phyloP scores from a whole-genome alignment of 2,113 vertebrate species.

The Cryptomyrus ogoouensis region DNA sequence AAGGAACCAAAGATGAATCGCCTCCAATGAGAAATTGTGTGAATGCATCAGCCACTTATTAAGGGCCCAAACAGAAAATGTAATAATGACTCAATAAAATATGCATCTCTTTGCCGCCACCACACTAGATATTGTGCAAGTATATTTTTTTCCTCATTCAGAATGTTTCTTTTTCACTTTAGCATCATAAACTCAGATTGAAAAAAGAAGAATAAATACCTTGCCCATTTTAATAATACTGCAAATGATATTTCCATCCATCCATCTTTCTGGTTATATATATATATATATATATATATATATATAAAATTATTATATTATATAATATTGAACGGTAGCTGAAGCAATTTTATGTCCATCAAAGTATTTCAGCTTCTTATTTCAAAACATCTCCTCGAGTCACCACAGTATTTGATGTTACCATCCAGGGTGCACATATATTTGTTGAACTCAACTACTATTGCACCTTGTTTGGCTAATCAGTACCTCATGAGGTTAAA shows the following conservation, averaged over 20 bases:
- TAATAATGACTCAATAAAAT: background rate
- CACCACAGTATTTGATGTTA: background rate
- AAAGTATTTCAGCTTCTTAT: background rate
- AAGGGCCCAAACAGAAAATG: background rate
- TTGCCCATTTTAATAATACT: background rate
- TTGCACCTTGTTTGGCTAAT: background rate
- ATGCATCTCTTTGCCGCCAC: background rate
- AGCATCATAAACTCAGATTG: background rate
- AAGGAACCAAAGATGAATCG: background rate
- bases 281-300: too few relatives aligned
- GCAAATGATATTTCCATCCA: background rate
- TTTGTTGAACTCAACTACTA: background rate
- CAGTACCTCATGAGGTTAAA: background rate
- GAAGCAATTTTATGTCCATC: background rate
- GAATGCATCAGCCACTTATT: background rate
- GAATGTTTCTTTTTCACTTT: background rate
- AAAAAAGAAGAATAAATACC: background rate
- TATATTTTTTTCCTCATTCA: background rate
- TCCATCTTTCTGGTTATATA: background rate
- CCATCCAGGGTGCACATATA: background rate
- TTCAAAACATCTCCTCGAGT: background rate
- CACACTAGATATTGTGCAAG: background rate
- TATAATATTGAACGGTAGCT: background rate
- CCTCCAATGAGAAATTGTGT: background rate
- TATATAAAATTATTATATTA: too few relatives aligned